These are phyloP conservation scores for Scleropages formosus DNA, from an alignment of 2,797 vertebrate species.

Conservation along the genomic window DNA sequence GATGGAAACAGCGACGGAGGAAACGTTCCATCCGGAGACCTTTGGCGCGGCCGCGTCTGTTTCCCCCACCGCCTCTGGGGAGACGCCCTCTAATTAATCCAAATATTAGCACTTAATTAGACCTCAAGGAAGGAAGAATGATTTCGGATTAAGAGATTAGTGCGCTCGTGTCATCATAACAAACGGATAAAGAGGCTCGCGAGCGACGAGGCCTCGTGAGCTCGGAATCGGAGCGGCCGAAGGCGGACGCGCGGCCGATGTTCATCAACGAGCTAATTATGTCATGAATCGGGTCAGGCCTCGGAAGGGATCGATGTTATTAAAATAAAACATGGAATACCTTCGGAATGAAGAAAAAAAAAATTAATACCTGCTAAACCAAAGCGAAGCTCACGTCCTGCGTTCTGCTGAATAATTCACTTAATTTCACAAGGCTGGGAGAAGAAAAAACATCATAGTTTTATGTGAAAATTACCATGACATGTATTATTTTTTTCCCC, in stretches of 20 bases:
- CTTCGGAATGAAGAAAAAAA: no score
- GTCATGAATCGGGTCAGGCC: slow-evolving; percentile 54
- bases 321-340: slow-evolving; percentile 50
- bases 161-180: slow-evolving; percentile 60
- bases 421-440: slow-evolving; percentile 27
- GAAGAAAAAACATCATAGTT: slow-evolving; percentile 11
- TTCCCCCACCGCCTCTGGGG: slow-evolving; percentile 14
- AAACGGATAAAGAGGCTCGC: slow-evolving; percentile 56
- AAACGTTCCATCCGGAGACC: background rate
- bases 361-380: slow-evolving; percentile 56
- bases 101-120: slow-evolving; percentile 35
- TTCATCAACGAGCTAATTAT: slow-evolving; percentile 59
- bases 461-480: background rate
- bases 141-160: slow-evolving; percentile 67
- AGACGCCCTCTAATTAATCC: slow-evolving; percentile 31
- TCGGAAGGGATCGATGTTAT: slow-evolving; percentile 57
- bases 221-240: slow-evolving; percentile 4
- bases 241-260: background rate
- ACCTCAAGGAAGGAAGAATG: slow-evolving; percentile 53
- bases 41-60: background rate
- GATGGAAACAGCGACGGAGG: background rate
- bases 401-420: slow-evolving; percentile 13
- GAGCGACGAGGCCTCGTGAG: background rate
- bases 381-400: slow-evolving; percentile 35
- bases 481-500: slow-evolving; percentile 4